Base-by-base conservation (phyloP, 92 coral and sea anemone genomes). In the Palythoa heliodiscus region DNA sequence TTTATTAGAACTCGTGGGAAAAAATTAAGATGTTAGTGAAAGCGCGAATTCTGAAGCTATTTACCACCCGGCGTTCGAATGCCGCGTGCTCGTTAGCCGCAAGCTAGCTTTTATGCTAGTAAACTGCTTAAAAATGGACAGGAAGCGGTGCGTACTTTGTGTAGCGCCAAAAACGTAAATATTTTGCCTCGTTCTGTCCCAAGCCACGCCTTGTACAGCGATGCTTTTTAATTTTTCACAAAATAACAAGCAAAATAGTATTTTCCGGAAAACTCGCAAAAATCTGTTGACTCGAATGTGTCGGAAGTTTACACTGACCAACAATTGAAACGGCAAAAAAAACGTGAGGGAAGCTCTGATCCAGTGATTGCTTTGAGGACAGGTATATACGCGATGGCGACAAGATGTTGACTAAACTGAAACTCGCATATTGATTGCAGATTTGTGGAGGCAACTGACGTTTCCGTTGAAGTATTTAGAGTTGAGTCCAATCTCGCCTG, bases 201-300 rank as follows among this genome's bases (percentile, higher is more conserved):
- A 78, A 86, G 64, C 93, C 93, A 90, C 93, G 93, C 93, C 93
- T 87, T 80, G 66, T 38, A 76, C 50, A 83, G 78, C 87, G 88
- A 91, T 53, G 87, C 91, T 88, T 50, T 87, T 93, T 92, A 93
- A 91, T 92, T 85, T 93, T 93, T 90, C 76, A 93, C 91, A 85
- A 87, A 88, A 75, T 89, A 93, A 93, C 97, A 92, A 80, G 84
- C 84, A 48, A 66, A 66, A 43, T 48, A 66, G 39, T 75, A 5
- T 68, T 80, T 80, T 58, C 84, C 84, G 84, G 74, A 66, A 80
- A 66, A 80, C 72, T 66, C 6, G 61, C 47, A 39, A 40, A n/a
- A 43, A 40, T 43, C 38, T 80, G 73, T 64, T 80, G 84, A 63
- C 71, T 80, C 58, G 60, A 38, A 43, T 40, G 11, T 17, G 47